These are phyloP conservation scores for Panagrolaimus sp. DNA, from an alignment of 1,140 invertebrate genomes.

Conservation along the genomic window DNA sequence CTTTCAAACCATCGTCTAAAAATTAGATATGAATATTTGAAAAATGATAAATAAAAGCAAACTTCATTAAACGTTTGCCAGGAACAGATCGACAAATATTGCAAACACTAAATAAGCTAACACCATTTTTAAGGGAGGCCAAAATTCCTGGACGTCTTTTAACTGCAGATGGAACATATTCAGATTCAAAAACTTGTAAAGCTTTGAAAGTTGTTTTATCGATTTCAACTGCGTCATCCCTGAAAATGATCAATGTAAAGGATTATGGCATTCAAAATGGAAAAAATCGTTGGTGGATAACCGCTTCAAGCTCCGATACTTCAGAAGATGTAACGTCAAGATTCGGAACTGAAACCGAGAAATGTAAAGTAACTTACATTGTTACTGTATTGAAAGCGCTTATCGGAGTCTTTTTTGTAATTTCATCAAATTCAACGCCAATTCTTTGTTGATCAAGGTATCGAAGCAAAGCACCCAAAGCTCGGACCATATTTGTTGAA, in stretches of 20 bases:
- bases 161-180: constrained; percentile 29
- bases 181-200: constrained; percentile 45
- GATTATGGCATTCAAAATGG: too few relatives aligned
- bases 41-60: not conserved
- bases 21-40: not conserved
- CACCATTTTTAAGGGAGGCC: constrained; percentile 16
- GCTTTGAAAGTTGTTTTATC: constrained; percentile 36
- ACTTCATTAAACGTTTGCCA: constrained; percentile 32
- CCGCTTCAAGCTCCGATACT: not conserved
- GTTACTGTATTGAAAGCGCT: constrained; percentile 21
- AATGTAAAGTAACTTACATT: not conserved
- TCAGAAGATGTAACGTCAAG: constrained; percentile 1
- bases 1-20: constrained; percentile 50
- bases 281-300: constrained; percentile 6
- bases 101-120: constrained; percentile 45
- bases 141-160: constrained; percentile 22
- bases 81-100: constrained; percentile 45
- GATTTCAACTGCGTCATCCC: constrained; percentile 40
- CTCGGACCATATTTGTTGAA: constrained; percentile 29
- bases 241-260: constrained; percentile 24
- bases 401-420: constrained; percentile 21
- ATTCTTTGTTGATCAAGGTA: constrained; percentile 41
- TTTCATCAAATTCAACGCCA: constrained; percentile 38
- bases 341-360: constrained; percentile 25
- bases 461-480: constrained; percentile 44